Evolutionary conservation across 2,113 vertebrate species (phyloP).

Genomic region (Piprites chloris): DNA sequence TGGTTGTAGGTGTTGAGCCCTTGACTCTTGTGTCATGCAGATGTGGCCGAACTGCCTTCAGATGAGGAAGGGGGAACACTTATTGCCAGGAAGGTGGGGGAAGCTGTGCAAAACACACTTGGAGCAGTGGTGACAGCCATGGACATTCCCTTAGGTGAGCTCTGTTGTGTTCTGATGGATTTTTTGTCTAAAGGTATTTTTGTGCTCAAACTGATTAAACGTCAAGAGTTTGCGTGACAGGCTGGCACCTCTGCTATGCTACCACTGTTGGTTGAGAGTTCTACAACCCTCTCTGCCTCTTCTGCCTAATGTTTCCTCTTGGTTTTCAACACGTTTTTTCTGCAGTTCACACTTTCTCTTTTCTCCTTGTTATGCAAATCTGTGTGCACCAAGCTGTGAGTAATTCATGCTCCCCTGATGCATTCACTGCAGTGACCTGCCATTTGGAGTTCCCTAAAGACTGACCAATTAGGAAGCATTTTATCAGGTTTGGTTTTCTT

Average conservation of each 20-base stretch:
- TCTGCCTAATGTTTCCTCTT: background rate
- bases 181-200: background rate
- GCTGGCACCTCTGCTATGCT: background rate
- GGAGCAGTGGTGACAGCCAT: conserved; percentile 95
- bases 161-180: background rate
- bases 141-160: conserved; percentile 94
- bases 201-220: background rate
- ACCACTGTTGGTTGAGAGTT: background rate
- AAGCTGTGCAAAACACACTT: conserved; percentile 95
- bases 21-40: conserved; percentile 63
- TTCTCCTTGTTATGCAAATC: background rate
- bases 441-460: background rate
- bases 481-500: conserved; percentile 5
- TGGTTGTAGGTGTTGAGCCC: background rate
- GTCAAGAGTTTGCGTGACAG: background rate
- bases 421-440: background rate
- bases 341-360: background rate
- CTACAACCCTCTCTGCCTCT: background rate
- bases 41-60: conserved; percentile 83
- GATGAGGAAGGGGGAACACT: conserved; percentile 93
- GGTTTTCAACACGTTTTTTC: background rate
- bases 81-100: conserved; percentile 95
- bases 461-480: background rate
- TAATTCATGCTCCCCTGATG: background rate
- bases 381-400: background rate